phyloP scores from a whole-genome alignment of 2,888 invertebrate genomes.

The Pelosia muscerda region DNA sequence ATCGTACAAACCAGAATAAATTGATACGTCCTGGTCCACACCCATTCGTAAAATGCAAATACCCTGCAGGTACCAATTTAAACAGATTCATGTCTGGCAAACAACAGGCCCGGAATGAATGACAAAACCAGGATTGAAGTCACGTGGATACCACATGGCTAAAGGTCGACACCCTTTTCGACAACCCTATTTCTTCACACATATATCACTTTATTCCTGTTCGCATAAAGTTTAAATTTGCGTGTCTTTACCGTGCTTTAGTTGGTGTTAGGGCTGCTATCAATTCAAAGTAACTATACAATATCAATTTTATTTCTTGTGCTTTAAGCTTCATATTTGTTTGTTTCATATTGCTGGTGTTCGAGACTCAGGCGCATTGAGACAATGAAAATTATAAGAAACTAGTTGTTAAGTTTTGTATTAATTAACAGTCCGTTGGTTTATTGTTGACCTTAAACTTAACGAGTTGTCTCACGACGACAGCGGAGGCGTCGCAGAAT shows the following conservation, averaged over 20 bases:
- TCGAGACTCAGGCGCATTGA: conserved; percentile 41
- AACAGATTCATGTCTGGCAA: conserved; percentile 47
- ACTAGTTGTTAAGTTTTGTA: conserved; percentile 45
- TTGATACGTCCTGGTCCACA: conserved; percentile 22
- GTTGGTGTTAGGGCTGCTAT: conserved; percentile 1
- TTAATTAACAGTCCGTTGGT: conserved; percentile 43
- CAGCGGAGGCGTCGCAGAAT: conserved; percentile 13
- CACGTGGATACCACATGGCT: conserved; percentile 65
- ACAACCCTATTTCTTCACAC: conserved; percentile 41
- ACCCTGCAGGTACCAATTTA: conserved; percentile 34
- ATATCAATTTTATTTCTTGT: background rate
- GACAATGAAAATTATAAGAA: conserved; percentile 63
- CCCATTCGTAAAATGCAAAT: conserved; percentile 32
- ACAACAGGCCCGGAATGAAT: conserved; percentile 54
- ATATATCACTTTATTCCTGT: conserved; percentile 2
- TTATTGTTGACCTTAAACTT: conserved; percentile 38
- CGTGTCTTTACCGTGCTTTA: background rate
- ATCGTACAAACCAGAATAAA: conserved; percentile 29
- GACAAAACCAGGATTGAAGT: conserved; percentile 49
- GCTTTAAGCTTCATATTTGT: conserved; percentile 18
- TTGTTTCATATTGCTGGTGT: background rate
- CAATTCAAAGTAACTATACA: background rate
- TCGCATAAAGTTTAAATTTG: conserved; percentile 14
- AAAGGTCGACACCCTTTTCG: conserved; percentile 66
- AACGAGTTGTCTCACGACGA: conserved; percentile 15